A percentile compares a stretch with the other conserved stretches of the same genome.
These are phyloP conservation scores for Champsocephalus gunnari DNA, from an alignment of 2,797 vertebrate genomes.

Conservation along the genomic window DNA sequence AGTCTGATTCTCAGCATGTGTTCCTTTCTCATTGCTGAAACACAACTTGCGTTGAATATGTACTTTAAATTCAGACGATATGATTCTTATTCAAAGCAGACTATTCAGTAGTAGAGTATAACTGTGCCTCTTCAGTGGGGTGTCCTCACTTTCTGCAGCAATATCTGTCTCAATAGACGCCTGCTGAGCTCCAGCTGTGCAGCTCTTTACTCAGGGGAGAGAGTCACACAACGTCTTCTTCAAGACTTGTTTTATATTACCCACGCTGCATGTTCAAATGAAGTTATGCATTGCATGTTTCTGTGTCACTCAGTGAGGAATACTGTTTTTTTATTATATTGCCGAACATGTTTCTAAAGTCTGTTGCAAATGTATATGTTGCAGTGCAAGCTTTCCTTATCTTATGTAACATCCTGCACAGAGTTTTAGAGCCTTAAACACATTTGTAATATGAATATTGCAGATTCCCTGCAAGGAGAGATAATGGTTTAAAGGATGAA, in stretches of 20 bases:
- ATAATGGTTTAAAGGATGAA: slow-evolving; percentile 20
- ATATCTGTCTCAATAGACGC: slow-evolving; percentile 14
- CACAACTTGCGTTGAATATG: background rate
- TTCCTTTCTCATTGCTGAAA: background rate
- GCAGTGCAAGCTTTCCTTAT: background rate
- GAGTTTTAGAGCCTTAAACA: background rate
- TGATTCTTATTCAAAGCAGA: background rate
- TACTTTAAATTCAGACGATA: background rate
- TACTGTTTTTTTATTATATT: background rate
- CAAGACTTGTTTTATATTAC: too few relatives aligned
- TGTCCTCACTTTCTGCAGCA: slow-evolving; percentile 2
- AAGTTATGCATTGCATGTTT: too few relatives aligned
- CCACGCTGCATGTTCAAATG: too few relatives aligned
- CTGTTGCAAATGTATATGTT: background rate
- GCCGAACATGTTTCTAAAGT: too few relatives aligned
- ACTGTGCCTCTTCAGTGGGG: slow-evolving; percentile 8
- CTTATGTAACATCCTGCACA: background rate
- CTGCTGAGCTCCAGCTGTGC: slow-evolving; percentile 14
- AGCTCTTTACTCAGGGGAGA: slow-evolving; percentile 7
- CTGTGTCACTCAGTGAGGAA: background rate
- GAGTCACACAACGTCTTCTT: background rate
- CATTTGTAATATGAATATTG: slow-evolving; percentile 19
- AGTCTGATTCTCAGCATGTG: too few relatives aligned
- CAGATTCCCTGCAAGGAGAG: slow-evolving; percentile 13
- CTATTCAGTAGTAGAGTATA: background rate